phyloP scores from a whole-genome alignment of 1,140 invertebrate genomes.

The Gonioctena quinquepunctata region DNA sequence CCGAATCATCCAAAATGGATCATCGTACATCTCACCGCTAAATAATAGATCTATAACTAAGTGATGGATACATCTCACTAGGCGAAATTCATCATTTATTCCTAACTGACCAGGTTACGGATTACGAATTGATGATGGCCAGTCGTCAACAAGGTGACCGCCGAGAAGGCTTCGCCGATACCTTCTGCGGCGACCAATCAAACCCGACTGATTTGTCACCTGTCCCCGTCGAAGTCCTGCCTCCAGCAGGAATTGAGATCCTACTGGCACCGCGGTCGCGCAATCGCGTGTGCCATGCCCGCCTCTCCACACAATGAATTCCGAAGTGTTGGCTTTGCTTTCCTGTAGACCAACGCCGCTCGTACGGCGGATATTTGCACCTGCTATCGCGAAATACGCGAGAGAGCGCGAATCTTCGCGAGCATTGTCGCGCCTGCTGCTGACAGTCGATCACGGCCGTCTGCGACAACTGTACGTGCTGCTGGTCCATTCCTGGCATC shows the following conservation, averaged over 20 bases:
- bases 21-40: background rate
- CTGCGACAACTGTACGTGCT: slow-evolving; percentile 15
- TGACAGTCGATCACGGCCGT: slow-evolving; percentile 27
- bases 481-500: background rate
- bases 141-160: slow-evolving; percentile 38
- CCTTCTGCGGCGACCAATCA: slow-evolving; percentile 45
- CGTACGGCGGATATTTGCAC: slow-evolving; percentile 26
- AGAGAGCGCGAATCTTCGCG: slow-evolving; percentile 20
- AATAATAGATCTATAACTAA: slow-evolving; percentile 27
- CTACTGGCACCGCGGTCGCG: slow-evolving; percentile 48
- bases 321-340: slow-evolving; percentile 27
- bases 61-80: slow-evolving; percentile 43
- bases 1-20: slow-evolving; percentile 3
- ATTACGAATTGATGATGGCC: slow-evolving; percentile 45
- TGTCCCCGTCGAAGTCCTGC: slow-evolving; percentile 45
- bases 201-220: slow-evolving; percentile 52
- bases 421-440: slow-evolving; percentile 23
- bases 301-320: slow-evolving; percentile 22
- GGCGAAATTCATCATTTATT: slow-evolving; percentile 47
- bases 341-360: slow-evolving; percentile 31
- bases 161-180: slow-evolving; percentile 40
- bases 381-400: slow-evolving; percentile 29
- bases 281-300: slow-evolving; percentile 41
- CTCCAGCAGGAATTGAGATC: slow-evolving; percentile 38
- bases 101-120: slow-evolving; percentile 19